A percentile compares a stretch with the other conserved stretches of the same genome.
phyloP scores from a whole-genome alignment of 2,888 invertebrate species.

The Aleiodes testaceus region DNA sequence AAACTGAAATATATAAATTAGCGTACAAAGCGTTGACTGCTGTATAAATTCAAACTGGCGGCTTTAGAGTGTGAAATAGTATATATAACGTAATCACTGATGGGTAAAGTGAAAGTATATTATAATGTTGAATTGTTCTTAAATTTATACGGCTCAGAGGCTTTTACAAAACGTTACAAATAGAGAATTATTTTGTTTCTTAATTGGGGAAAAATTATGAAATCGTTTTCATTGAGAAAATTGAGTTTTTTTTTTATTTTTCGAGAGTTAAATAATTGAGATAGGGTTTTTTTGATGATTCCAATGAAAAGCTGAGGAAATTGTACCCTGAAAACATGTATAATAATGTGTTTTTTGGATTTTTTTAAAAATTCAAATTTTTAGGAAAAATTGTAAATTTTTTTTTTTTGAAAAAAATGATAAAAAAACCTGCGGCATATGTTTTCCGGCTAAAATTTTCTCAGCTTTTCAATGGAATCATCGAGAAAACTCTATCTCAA shows the following conservation, averaged over 20 bases:
- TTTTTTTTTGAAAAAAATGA: no score
- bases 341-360: no score
- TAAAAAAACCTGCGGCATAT: no score
- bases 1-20: conserved; percentile 36
- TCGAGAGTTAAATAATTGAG: no score
- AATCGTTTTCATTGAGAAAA: background rate
- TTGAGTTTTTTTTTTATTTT: background rate
- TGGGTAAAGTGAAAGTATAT: conserved; percentile 33
- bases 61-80: conserved; percentile 26
- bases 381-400: no score
- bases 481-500: no score
- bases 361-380: no score
- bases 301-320: no score
- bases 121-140: conserved; percentile 29
- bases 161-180: conserved; percentile 9
- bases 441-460: no score
- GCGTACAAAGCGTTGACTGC: conserved; percentile 33
- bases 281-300: no score
- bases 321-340: no score
- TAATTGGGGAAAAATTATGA: background rate
- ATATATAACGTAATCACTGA: conserved; percentile 32
- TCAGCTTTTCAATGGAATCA: no score
- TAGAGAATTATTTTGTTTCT: background rate
- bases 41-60: conserved; percentile 31
- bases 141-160: background rate